Percentiles rank a stretch among this genome's conserved stretches.
Conservation (phyloP, 2,113 vertebrate genomes). For the Brevimyrus niger region DNA sequence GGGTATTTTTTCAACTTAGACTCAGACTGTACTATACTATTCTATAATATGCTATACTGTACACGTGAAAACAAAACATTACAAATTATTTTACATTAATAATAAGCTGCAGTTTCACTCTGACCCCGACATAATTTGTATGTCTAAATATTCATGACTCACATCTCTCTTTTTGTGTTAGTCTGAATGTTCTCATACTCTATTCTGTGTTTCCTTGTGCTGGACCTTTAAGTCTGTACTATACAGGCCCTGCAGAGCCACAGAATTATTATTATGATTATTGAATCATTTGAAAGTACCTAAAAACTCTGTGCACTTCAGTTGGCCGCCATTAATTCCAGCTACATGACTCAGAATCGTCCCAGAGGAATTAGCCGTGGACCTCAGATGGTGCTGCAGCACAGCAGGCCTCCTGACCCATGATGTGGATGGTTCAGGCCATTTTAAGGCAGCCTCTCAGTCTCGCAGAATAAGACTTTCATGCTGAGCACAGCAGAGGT, state of each 20-base stretch:
- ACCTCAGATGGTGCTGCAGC: not conserved
- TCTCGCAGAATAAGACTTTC: not conserved
- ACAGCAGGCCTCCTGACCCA: not conserved
- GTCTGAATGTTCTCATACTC: not conserved
- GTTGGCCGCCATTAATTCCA: not conserved
- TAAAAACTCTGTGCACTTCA: not conserved
- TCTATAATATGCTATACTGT: not conserved
- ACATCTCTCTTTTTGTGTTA: not conserved
- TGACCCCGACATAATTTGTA: not conserved
- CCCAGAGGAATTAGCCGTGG: not conserved
- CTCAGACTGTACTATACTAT: not conserved
- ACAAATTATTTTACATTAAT: not conserved
- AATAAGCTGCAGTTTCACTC: not conserved
- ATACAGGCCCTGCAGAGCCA: not conserved
- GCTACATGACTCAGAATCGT: not conserved
- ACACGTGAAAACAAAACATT: not conserved
- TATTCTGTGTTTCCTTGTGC: not conserved
- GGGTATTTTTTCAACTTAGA: not conserved
- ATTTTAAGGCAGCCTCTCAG: not conserved
- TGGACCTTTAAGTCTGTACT: not conserved
- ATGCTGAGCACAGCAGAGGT: not conserved
- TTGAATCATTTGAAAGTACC: not conserved
- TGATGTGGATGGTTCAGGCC: not conserved
- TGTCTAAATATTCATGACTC: not conserved
- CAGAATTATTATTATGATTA: not conserved